Conservation (phyloP, 2,113 vertebrate genomes). For the Puffinus mauretanicus region DNA sequence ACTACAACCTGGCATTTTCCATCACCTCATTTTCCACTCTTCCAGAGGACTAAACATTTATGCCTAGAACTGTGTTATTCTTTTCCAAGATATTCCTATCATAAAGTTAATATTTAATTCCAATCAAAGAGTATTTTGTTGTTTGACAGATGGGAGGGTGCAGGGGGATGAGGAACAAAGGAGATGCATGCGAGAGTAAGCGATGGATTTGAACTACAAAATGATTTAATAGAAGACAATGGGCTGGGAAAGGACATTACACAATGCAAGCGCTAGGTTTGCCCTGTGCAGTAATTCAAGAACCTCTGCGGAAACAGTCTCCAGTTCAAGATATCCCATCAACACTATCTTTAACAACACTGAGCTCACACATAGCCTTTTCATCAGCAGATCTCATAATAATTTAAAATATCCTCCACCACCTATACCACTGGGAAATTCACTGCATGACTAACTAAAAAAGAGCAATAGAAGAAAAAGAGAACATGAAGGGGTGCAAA, state of each 20-base stretch:
- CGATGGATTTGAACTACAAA: slow-evolving; percentile 1
- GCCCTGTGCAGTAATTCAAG: slow-evolving; percentile 37
- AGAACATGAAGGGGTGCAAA: neutral
- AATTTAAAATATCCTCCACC: neutral
- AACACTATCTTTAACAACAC: neutral
- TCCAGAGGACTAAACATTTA: neutral
- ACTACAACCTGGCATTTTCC: slow-evolving; percentile 64
- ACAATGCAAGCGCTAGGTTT: neutral
- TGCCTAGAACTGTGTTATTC: neutral
- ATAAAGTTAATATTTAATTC: neutral
- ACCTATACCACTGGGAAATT: neutral
- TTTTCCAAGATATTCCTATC: neutral
- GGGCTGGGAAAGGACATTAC: neutral
- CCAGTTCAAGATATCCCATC: neutral
- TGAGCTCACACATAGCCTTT: neutral
- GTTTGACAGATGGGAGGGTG: neutral
- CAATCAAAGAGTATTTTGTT: neutral
- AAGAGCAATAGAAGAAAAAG: neutral
- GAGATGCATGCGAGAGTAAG: neutral
- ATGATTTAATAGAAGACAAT: slow-evolving; percentile 22
- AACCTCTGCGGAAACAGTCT: neutral
- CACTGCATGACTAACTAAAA: neutral
- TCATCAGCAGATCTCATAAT: neutral
- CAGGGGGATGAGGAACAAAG: slow-evolving; percentile 13
- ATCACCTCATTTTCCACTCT: slow-evolving; percentile 36